A percentile compares a stretch with the other conserved stretches of the same genome.
These are phyloP conservation scores for Heterocephalus glaber DNA, from an alignment of 2,113 vertebrate species.

Conservation along the genomic window DNA sequence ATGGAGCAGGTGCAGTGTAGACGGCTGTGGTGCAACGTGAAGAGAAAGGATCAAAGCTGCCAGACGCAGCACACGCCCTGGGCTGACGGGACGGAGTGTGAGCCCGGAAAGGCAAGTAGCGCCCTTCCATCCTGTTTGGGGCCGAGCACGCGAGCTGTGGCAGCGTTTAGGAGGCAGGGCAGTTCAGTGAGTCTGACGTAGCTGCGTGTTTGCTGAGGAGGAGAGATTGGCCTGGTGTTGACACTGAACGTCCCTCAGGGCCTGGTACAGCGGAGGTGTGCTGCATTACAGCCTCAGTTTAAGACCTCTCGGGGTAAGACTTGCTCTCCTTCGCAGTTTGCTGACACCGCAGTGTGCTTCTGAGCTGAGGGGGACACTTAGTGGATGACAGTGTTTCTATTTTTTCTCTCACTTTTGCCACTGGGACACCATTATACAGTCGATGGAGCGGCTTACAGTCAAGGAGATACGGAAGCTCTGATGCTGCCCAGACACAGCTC, in stretches of 20 bases:
- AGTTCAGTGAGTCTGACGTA: background rate
- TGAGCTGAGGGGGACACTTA: background rate
- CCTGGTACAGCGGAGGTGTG: fast-evolving
- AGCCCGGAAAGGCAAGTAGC: constrained; percentile 92
- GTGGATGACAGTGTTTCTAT: background rate
- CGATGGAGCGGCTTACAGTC: background rate
- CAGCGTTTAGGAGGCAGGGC: background rate
- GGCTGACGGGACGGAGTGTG: constrained; percentile 98
- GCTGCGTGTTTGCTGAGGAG: background rate
- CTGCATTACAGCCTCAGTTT: background rate
- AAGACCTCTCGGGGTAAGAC: background rate
- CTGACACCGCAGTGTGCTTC: background rate
- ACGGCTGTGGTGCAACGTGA: constrained; percentile 96
- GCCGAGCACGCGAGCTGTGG: background rate
- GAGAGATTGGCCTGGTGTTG: background rate
- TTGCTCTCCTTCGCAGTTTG: background rate
- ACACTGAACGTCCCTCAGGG: background rate
- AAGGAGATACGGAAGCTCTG: background rate
- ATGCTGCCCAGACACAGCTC: too few relatives aligned
- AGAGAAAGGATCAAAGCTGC: constrained; percentile 94
- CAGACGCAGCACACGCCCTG: constrained; percentile 98
- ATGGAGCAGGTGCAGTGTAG: constrained; percentile 93
- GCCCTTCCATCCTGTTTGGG: fast-evolving
- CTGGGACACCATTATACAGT: background rate
- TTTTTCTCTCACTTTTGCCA: background rate